phyloP scores from a whole-genome alignment of 2,888 invertebrate genomes.

The Tridacna gigas region DNA sequence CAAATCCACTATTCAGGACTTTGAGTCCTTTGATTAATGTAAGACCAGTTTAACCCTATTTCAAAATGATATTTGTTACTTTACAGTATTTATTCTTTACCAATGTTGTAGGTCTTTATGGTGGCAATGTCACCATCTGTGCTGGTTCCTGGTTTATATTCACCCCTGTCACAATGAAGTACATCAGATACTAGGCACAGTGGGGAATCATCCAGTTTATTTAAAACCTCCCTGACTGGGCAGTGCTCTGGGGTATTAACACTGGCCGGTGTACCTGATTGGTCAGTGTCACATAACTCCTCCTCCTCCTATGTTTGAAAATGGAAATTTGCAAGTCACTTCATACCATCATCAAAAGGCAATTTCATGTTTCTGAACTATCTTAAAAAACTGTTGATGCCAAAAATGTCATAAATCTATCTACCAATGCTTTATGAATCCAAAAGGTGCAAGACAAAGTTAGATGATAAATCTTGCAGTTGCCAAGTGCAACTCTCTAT shows the following conservation, averaged over 20 bases:
- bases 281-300: conserved; percentile 45
- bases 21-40: too few species aligned
- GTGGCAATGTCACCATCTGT: conserved; percentile 64
- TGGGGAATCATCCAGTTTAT: conserved; percentile 22
- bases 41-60: too few species aligned
- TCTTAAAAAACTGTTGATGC: too few species aligned
- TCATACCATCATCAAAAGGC: too few species aligned
- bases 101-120: conserved; percentile 62
- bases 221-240: conserved; percentile 41
- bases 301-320: conserved; percentile 36
- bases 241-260: conserved; percentile 37
- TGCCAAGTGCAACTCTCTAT: too few species aligned
- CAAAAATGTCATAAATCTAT: too few species aligned
- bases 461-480: too few species aligned
- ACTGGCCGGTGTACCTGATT: conserved; percentile 45
- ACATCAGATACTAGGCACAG: conserved; percentile 64
- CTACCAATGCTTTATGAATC: too few species aligned
- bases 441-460: too few species aligned
- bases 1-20: too few species aligned
- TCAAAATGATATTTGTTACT: too few species aligned
- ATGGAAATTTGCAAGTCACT: background rate
- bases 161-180: conserved; percentile 65
- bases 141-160: conserved; percentile 60
- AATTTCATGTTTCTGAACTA: too few species aligned
- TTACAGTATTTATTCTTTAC: conserved; percentile 40